Base-by-base conservation (phyloP, 2,113 vertebrate species). In the Coptodon bakossiorum region DNA sequence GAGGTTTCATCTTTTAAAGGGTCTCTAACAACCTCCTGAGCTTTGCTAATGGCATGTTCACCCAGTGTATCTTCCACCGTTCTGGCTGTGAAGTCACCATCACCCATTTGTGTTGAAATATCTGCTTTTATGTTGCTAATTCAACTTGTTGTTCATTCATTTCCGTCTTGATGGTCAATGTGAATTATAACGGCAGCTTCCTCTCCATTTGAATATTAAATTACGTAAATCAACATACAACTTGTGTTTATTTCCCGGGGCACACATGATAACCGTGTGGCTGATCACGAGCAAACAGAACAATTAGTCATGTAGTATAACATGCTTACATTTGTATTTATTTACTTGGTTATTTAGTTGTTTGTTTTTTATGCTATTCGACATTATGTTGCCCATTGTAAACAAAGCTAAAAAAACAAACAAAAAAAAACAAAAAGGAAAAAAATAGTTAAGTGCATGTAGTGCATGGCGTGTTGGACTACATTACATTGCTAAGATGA, bases 211-310 rank as follows among this genome's bases (percentile, higher is more conserved):
- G 79, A 80, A 36, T 86, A 36, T 92, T 95, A 92, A 48, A 91
- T 93, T 10, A 43, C 90, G 53, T 86, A 89, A 92, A 94, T 59
- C 81, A 83, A 90, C 76, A 91, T 81, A 34, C 53, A 48, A 45
- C 12, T 53, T 81, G 59, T 71, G 54, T 83, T 82, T 68, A 36
- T 14, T 31, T 45, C 11, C 8, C 4, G 0, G 61, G 36, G 83
- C 22, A 83, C 2, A 1, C 11, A 27, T 5, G 6, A 78, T 7
- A 52, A 68, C n/a, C 11, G 5, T 6, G 73, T 34, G 73, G 17
- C 7, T 34, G 45, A 52, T 31, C 13, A 73, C 2, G 2, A 78
- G 16, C 31, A 48, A 78, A 50, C 24, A 31, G 16, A 50, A 76
- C 4, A 48, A 12, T 19, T 10, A 5, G 5, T 3, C 43, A 48